Evolutionary conservation across 2,888 invertebrate genomes (phyloP).

Genomic region (Leptothorax acervorum): DNA sequence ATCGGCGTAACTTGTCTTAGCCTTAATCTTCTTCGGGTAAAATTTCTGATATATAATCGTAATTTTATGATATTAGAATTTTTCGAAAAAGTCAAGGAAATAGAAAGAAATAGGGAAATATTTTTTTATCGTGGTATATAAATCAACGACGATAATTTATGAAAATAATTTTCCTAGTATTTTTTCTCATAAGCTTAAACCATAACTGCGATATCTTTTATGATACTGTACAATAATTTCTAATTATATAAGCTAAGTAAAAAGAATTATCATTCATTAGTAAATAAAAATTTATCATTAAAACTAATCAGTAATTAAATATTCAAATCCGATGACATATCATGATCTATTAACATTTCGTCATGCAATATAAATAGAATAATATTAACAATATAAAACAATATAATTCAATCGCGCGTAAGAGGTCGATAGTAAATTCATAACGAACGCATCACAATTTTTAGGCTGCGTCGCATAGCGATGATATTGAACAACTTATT

Average conservation of each 20-base stretch:
- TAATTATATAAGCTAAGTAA: too few relatives aligned
- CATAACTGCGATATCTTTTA: too few relatives aligned
- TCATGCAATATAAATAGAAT: neutral
- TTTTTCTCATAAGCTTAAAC: too few relatives aligned
- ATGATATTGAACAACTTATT: neutral
- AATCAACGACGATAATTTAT: too few relatives aligned
- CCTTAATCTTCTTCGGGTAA: conserved; percentile 13
- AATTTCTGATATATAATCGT: neutral
- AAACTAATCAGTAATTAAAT: too few relatives aligned
- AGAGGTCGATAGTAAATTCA: neutral
- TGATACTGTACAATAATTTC: too few relatives aligned
- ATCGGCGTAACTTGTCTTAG: neutral
- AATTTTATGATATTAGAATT: neutral
- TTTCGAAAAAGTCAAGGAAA: neutral
- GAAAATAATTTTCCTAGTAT: too few relatives aligned
- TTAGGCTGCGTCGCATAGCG: neutral
- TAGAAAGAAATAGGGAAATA: neutral
- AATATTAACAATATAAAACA: too few relatives aligned
- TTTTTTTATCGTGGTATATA: neutral
- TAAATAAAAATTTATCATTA: too few relatives aligned
- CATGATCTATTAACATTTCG: neutral
- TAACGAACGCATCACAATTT: neutral
- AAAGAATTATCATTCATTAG: too few relatives aligned
- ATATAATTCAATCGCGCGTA: neutral
- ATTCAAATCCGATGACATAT: too few relatives aligned